Evolutionary conservation across 2,888 invertebrate genomes (phyloP), one percentile per base, ranked within the genome.

Genomic region (Tipula vernalis): DNA sequence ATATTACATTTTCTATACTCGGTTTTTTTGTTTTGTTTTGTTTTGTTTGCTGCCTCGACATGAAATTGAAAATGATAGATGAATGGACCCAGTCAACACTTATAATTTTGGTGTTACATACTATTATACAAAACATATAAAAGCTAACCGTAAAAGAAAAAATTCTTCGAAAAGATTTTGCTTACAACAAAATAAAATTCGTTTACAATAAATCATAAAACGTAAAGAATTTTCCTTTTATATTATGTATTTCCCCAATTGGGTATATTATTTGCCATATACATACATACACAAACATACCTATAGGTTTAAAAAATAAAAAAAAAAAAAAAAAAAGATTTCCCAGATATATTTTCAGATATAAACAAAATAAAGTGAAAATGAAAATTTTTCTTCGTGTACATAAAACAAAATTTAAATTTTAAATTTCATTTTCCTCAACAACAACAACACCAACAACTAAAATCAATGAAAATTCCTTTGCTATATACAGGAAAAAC

Each of bases 61-160:
- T 71, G 28, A 71, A 71, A 71, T 71, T 71, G 71, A 71, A 71
- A 71, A 71, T 71, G 71, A 71, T 71, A 71, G 71, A 71, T 71
- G 71, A 71, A 71, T 71, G 71, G 71, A 71, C 71, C 71, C 71
- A 71, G 71, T 71, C 71, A 71, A 71, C 71, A 71, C 71, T 71
- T n/a, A 5, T 4, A 51, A 0, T 51, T 39, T 71, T 4, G 28
- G 71, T 71, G 71, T 71, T 71, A 28, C 71, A 28, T 28, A 71
- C 28, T 71, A 71, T 28, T 71, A 51, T 13, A n/a, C 3, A n/a
- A 51, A 51, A 28, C 28, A 28, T n/a, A 51, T 15, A 28, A 71
- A 71, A 12, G 71, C 71, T 71, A 71, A 28, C 18, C 71, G 71
- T 15, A 51, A 51, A 51, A 39, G 6, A 39, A 39, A n/a, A n/a